phyloP scores from a whole-genome alignment of 2,113 vertebrate species.

The Mustela lutreola region DNA sequence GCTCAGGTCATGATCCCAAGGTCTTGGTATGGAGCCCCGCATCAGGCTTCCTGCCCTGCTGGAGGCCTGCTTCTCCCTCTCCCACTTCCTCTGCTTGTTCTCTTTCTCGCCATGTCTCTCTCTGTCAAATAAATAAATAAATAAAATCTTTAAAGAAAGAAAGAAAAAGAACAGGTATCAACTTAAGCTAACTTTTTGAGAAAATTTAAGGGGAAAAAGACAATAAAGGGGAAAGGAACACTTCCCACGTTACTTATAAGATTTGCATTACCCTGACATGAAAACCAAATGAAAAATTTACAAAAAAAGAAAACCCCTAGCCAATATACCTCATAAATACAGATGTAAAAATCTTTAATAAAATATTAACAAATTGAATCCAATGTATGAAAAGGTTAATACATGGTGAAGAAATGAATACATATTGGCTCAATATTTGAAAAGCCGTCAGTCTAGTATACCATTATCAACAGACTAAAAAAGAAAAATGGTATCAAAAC shows the following conservation, averaged over 20 bases:
- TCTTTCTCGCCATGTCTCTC: no score
- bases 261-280: constrained; percentile 47
- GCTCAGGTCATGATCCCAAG: no score
- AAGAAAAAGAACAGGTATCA: not conserved
- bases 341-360: constrained; percentile 20
- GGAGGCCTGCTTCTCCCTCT: no score
- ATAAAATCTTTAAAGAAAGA: no score
- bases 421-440: constrained; percentile 36
- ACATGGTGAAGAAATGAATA: not conserved
- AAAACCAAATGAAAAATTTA: constrained; percentile 53
- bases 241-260: constrained; percentile 1
- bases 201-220: not conserved
- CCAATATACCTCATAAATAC: constrained; percentile 5
- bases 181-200: constrained; percentile 33
- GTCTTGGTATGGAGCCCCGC: no score
- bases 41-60: no score
- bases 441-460: constrained; percentile 29
- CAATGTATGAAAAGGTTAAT: constrained; percentile 27
- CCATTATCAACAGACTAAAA: not conserved
- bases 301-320: not conserved
- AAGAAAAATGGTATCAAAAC: constrained; percentile 46
- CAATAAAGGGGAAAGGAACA: not conserved
- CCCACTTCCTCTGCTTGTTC: no score
- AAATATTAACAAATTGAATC: constrained; percentile 57
- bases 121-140: no score